Percentiles rank a stretch among this genome's conserved stretches.
These are phyloP conservation scores for Caenorhabditis remanei DNA, from an alignment of 1,140 invertebrate species.

Conservation along the genomic window DNA sequence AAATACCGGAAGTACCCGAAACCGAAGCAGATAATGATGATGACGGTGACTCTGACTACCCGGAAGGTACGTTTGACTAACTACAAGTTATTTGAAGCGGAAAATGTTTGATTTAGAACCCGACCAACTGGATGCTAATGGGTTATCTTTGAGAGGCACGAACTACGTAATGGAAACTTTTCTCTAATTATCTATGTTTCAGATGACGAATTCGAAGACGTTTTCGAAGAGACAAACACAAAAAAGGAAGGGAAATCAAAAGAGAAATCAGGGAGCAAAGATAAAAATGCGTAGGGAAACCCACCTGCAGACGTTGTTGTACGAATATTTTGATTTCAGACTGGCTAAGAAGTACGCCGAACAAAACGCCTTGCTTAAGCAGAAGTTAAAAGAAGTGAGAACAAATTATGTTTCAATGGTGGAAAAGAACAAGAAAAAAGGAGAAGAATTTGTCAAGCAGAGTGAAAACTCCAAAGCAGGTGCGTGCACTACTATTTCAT, in stretches of 20 bases:
- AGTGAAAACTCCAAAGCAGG: slow-evolving; percentile 44
- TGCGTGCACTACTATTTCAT: neutral
- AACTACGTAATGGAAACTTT: too few relatives aligned
- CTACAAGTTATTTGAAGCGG: neutral
- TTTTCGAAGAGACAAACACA: neutral
- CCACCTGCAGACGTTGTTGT: neutral
- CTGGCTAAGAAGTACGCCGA: slow-evolving; percentile 29
- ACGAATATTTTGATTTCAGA: slow-evolving; percentile 1
- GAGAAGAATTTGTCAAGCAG: slow-evolving; percentile 16
- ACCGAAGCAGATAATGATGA: neutral
- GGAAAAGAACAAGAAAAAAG: slow-evolving; percentile 42
- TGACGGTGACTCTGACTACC: slow-evolving; percentile 12
- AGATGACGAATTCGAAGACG: slow-evolving; percentile 10
- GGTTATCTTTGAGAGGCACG: neutral
- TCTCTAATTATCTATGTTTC: neutral
- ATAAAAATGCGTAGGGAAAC: neutral
- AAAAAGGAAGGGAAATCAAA: neutral
- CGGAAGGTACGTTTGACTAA: neutral
- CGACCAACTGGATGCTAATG: neutral
- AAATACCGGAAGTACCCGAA: neutral
- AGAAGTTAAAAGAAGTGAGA: slow-evolving; percentile 24
- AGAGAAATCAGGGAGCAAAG: neutral
- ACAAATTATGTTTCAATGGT: slow-evolving; percentile 24
- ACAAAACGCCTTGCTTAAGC: slow-evolving; percentile 16
- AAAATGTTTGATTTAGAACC: neutral